Percentiles rank a stretch among this genome's conserved stretches.
phyloP scores from a whole-genome alignment of 2,888 invertebrate genomes.

The Limnephilus marmoratus region DNA sequence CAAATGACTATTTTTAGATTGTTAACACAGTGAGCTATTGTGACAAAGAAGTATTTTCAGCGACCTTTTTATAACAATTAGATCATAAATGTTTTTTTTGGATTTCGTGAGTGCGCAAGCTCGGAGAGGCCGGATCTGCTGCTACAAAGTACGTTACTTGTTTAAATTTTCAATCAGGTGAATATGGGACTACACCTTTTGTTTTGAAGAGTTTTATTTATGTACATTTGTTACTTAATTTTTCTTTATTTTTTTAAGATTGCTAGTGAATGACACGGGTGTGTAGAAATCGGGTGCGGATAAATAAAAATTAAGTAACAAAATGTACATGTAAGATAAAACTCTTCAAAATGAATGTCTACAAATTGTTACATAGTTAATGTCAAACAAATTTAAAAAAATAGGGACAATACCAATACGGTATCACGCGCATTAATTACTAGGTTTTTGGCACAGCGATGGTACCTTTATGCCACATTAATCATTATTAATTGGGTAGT shows the following conservation, averaged over 20 bases:
- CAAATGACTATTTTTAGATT: neutral
- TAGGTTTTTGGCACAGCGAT: neutral
- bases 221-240: too few species aligned
- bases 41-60: neutral
- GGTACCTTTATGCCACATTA: neutral
- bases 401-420: neutral
- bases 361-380: too few species aligned
- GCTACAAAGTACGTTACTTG: neutral
- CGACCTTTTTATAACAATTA: neutral
- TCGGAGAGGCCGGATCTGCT: neutral
- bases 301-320: too few species aligned
- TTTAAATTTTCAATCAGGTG: neutral
- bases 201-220: too few species aligned
- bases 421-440: neutral
- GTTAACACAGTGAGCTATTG: neutral
- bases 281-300: too few species aligned
- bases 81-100: neutral
- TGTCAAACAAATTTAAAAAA: too few species aligned
- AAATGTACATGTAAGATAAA: too few species aligned
- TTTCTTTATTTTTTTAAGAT: too few species aligned
- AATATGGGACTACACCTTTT: neutral
- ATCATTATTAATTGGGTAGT: too few species aligned
- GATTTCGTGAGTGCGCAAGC: neutral
- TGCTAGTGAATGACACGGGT: too few species aligned
- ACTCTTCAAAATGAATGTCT: too few species aligned